Evolutionary conservation across 2,888 invertebrate genomes (phyloP).

Genomic region (Alitta virens): DNA sequence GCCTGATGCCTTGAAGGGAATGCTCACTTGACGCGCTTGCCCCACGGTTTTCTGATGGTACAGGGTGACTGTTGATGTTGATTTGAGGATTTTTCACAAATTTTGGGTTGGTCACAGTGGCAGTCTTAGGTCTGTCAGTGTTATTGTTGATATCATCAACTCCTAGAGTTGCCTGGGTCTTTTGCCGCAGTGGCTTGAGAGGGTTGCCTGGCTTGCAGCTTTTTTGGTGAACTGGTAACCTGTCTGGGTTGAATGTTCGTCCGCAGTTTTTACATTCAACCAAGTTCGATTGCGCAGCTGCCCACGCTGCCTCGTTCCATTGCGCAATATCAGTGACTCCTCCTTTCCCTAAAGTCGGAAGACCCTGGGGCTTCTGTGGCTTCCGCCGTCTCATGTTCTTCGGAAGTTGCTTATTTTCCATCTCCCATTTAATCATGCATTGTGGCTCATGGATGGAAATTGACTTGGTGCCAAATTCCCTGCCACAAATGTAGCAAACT

Average conservation of each 20-base stretch:
- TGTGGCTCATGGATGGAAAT: conserved; percentile 69
- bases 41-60: conserved; percentile 16
- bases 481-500: conserved; percentile 67
- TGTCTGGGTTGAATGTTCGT: conserved; percentile 69
- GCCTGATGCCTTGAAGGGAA: not conserved
- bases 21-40: conserved; percentile 3
- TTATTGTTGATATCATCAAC: conserved; percentile 5
- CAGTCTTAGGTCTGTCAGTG: conserved; percentile 37
- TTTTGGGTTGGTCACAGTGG: conserved; percentile 39
- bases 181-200: conserved; percentile 17
- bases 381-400: conserved; percentile 58
- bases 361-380: conserved; percentile 63
- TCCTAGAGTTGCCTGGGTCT: not conserved
- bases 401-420: conserved; percentile 64
- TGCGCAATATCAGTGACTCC: conserved; percentile 27
- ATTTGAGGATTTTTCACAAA: conserved; percentile 44
- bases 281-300: conserved; percentile 63
- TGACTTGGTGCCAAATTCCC: conserved; percentile 67
- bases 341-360: conserved; percentile 31
- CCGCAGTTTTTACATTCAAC: conserved; percentile 66
- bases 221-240: conserved; percentile 65
- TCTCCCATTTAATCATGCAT: conserved; percentile 67
- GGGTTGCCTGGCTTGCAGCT: conserved; percentile 59
- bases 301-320: conserved; percentile 62
- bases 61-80: conserved; percentile 27